phyloP scores from a whole-genome alignment of 2,113 vertebrate species.

The Gymnarchus niloticus region DNA sequence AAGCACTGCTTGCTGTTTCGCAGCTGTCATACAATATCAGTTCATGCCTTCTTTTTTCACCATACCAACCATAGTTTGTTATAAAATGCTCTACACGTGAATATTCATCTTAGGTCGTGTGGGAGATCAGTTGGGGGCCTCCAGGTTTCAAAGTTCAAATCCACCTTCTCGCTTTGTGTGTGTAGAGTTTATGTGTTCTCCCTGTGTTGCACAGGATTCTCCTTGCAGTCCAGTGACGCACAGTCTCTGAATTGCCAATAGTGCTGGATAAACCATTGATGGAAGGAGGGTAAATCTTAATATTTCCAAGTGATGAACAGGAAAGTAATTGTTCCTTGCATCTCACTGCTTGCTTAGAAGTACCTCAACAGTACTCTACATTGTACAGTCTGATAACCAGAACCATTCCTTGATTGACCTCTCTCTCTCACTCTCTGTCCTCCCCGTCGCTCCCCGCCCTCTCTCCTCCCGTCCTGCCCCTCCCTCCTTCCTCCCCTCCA shows the following conservation, averaged over 20 bases:
- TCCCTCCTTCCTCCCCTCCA: too few relatives aligned
- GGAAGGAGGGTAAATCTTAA: background rate
- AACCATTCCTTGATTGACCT: background rate
- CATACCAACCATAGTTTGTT: background rate
- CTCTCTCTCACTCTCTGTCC: too few relatives aligned
- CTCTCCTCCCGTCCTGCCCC: too few relatives aligned
- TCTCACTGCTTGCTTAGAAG: background rate
- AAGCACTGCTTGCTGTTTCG: background rate
- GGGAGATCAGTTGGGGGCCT: background rate
- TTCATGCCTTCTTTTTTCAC: background rate
- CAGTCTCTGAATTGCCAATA: background rate
- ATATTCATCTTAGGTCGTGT: background rate
- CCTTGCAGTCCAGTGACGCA: too few relatives aligned
- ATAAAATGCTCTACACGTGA: background rate
- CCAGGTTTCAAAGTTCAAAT: background rate
- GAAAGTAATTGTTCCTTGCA: background rate
- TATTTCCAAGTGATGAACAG: slow-evolving; percentile 2
- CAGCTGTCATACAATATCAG: background rate
- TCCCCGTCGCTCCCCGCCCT: too few relatives aligned
- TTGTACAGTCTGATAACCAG: background rate
- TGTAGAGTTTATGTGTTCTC: too few relatives aligned
- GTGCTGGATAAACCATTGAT: background rate
- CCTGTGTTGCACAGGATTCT: too few relatives aligned
- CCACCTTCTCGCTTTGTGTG: too few relatives aligned
- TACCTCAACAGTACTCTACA: background rate